Evolutionary conservation across 2,888 invertebrate species (phyloP), one percentile per base, ranked within the genome.

Genomic region (Zaprionus bogoriensis): DNA sequence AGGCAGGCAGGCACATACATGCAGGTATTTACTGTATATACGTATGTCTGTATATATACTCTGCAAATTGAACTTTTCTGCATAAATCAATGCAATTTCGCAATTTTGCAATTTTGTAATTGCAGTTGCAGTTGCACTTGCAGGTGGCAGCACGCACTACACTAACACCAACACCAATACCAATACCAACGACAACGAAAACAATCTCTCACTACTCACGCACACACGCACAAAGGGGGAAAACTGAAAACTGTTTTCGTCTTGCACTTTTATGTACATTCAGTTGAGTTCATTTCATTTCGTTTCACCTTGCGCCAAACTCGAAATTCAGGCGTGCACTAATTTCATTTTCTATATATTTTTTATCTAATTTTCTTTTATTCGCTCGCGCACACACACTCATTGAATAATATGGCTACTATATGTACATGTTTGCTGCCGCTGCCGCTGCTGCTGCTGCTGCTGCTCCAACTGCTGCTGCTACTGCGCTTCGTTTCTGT

Each of bases 291-390:
- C 32, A 17, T 36, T 36, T 36, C 14, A 36, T 17, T 36, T 36
- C 36, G 57, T 58, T 67, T 66, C 71, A 81, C 76, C 82, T 81
- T 81, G 84, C 81, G 69, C 64, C 64, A 81, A 84, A 80, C 80
- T 80, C 76, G 84, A 80, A 77, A 70, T 77, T 80, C 81, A 80
- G 78, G 82, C 81, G 78, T 84, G 81, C 70, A 81, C 81, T 81
- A 77, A 80, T 84, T 81, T 84, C 63, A 64, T 75, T 67, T 68
- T 59, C n/a, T n/a, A n/a, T n/a, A n/a, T n/a, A 52, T 59, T 54
- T 73, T 76, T 78, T 60, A 80, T 79, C 81, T 84, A 78, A 74
- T 76, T 81, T 84, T 81, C 71, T 68, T 81, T 69, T 69, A 71
- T 72, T 59, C 64, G 50, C 48, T 68, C 71, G 66, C 78, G 63